Evolutionary conservation across 2,888 invertebrate genomes (phyloP), one percentile per base, ranked within the genome.

Genomic region (Azorinus chamasolen): DNA sequence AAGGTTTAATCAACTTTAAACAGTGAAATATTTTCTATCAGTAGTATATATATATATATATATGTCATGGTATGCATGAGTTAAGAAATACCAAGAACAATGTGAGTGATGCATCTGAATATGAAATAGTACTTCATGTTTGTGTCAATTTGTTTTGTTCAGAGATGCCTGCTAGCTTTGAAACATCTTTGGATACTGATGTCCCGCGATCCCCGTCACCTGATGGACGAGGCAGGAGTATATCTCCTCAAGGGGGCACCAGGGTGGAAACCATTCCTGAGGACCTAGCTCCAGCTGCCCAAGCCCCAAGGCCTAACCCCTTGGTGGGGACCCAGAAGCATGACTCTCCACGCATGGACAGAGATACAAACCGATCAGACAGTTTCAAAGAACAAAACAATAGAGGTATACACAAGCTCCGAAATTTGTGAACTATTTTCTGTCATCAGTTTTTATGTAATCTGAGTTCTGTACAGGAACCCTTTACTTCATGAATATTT

Each of bases 171-270:
- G 50, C 68, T 1, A 71, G 53, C 51, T 45, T 61, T 50, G 71
- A 71, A 37, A 51, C 46, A 18, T 22, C 55, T 16, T 43, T 55
- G 10, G 32, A 25, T 0, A 27, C 58, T 5, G 72, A 78, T 41
- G 68, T 32, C 6, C 63, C 48, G n/a, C 57, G 64, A 10, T 74
- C 79, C 8, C 71, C 79, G 1, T 64, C 64, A 3, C 69, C 79
- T 3, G 32, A 64, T 22, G 66, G 73, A 1, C 54, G 76, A 14
- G 79, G 64, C 20, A 51, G 83, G 8, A 85, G 85, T 57, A 69
- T 77, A 6, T 85, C 85, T 8, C 85, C 85, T 1, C 62, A 72
- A 14, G 73, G 51, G 14, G 62, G 53, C 1, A 27, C 18, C 1
- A 58, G 27, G 27, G 72, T 76, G 16, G 71, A 79, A 24, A 32